Evolutionary conservation across 92 coral and sea anemone genomes (phyloP), one percentile per base, ranked within the genome.

Genomic region (Pocillopora meandrina): DNA sequence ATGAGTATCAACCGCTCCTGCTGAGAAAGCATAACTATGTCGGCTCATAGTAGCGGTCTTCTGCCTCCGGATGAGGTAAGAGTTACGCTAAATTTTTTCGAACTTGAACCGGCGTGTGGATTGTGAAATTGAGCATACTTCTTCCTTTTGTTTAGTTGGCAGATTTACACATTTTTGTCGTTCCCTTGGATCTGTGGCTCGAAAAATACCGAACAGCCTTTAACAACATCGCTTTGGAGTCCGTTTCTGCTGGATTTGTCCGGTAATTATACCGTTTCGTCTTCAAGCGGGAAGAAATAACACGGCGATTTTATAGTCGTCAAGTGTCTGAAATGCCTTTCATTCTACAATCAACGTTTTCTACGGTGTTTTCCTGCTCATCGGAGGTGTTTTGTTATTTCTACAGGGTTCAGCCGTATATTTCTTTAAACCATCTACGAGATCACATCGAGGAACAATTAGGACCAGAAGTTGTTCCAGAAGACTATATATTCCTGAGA

Each of bases 231-330:
- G 98, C 99, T 55, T 79, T 97, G 87, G 99, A 97, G 84, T 97
- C 99, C 0, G 95, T 97, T 35, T 97, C 99, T 10, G 99, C 99
- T 59, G 99, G 99, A 47, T 97, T 97, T 92, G 99, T 97, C 14
- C 92, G 99, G 99, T 96, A 89, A 47, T 71, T 86, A 20, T 36
- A 66, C 8, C 69, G 55, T 47, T 81, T 81, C 18, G 76, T 60
- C 19, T 26, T 13, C 20, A 6, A 71, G 16, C 23, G 56, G 18
- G 56, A 81, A 49, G 58, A 59, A 59, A 20, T 66, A 49, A 14
- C 56, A 8, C 61, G 56, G 35, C 19, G 17, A 6, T 18, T 36
- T 10, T 7, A 9, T 12, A 57, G 12, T 9, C 0, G 62, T 0
- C 34, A 31, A 12, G 57, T 34, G 58, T 49, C 65, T 76, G 61